Evolutionary conservation across 2,113 vertebrate genomes (phyloP).

Genomic region (Plotosus lineatus): DNA sequence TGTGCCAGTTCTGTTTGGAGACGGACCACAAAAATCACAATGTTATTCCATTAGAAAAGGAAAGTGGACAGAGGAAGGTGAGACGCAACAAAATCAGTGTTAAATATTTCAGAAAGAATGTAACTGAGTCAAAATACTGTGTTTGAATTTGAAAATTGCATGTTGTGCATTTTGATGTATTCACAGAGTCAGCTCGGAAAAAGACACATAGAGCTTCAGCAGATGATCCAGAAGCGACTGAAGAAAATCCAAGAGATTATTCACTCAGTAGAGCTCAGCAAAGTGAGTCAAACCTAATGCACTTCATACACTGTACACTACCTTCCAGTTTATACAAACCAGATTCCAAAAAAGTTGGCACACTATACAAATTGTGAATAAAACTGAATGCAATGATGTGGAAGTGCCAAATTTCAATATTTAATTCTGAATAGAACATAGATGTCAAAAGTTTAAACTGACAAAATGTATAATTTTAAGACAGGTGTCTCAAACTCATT

Average conservation of each 20-base stretch:
- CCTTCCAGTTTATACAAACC: too few species aligned
- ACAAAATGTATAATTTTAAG: too few species aligned
- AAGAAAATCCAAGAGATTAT: slow-evolving; percentile 1
- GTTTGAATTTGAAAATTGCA: neutral
- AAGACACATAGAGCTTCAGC: neutral
- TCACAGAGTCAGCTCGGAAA: neutral
- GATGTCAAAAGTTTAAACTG: too few species aligned
- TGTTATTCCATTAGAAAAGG: neutral
- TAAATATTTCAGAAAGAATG: neutral
- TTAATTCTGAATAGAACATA: too few species aligned
- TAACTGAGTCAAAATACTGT: neutral
- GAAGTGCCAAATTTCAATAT: too few species aligned
- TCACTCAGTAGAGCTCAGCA: neutral
- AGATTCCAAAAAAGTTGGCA: too few species aligned
- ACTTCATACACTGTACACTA: neutral
- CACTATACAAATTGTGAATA: too few species aligned
- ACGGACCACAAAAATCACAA: neutral
- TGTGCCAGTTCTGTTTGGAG: neutral
- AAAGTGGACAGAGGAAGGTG: neutral
- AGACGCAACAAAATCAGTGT: neutral
- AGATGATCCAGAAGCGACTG: neutral
- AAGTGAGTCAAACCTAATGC: neutral
- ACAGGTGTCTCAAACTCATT: too few species aligned
- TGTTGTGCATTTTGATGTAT: neutral
- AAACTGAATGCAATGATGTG: too few species aligned